Evolutionary conservation across 2,113 vertebrate species (phyloP).

Genomic region (Clarias magur): DNA sequence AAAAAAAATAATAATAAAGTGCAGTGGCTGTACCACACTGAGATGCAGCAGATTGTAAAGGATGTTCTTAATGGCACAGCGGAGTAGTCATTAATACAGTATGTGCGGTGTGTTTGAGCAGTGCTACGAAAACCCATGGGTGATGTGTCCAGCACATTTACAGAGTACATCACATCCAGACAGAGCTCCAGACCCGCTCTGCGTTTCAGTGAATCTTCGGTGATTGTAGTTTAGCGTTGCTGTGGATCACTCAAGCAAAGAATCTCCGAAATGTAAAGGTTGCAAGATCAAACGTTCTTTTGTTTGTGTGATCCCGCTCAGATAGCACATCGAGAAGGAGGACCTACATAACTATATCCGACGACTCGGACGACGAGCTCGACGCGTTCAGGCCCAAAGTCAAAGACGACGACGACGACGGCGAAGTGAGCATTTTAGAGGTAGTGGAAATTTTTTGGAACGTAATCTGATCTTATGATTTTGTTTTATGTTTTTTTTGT

Average conservation of each 20-base stretch:
- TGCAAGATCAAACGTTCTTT: neutral
- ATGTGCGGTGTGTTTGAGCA: no score
- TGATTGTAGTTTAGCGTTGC: neutral
- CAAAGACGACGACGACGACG: slow-evolving; percentile 72
- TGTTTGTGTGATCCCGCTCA: slow-evolving; percentile 44
- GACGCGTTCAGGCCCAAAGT: slow-evolving; percentile 69
- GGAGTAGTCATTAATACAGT: no score
- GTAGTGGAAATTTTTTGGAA: slow-evolving; percentile 58
- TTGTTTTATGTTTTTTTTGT: neutral
- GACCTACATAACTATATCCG: slow-evolving; percentile 84
- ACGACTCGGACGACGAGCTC: slow-evolving; percentile 90
- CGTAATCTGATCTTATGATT: neutral
- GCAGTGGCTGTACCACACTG: no score
- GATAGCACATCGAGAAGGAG: slow-evolving; percentile 73
- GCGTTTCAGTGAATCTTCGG: neutral
- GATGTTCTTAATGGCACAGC: no score
- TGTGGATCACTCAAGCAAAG: neutral
- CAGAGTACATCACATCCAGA: no score
- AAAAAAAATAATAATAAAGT: no score
- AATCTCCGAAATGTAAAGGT: neutral
- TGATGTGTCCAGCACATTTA: no score
- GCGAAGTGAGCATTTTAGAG: slow-evolving; percentile 84
- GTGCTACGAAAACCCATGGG: no score
- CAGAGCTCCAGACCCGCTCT: neutral
- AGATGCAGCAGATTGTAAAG: no score